phyloP scores from a whole-genome alignment of 2,797 vertebrate species.

The Bovichtus variegatus region DNA sequence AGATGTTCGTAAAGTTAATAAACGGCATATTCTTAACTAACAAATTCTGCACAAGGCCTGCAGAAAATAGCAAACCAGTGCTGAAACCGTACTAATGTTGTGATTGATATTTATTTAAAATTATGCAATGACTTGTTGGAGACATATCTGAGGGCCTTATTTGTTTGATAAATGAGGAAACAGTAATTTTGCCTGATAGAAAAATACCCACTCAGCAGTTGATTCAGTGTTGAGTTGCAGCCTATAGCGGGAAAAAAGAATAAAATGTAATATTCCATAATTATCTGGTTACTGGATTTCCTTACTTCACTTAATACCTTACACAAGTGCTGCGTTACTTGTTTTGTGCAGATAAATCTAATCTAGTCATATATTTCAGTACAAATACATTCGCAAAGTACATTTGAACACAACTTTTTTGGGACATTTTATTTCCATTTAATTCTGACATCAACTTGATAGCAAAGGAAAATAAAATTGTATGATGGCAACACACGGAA shows the following conservation, averaged over 20 bases:
- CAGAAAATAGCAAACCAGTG: neutral
- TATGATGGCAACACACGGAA: neutral
- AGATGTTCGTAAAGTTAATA: neutral
- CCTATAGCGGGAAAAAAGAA: neutral
- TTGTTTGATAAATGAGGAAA: neutral
- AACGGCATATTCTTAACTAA: neutral
- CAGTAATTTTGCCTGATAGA: neutral
- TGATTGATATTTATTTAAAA: neutral
- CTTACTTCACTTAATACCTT: neutral
- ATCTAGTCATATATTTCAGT: neutral
- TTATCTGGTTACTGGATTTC: neutral
- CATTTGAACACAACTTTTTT: neutral
- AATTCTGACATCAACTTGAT: conserved; percentile 14
- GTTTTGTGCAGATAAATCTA: neutral
- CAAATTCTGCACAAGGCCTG: neutral
- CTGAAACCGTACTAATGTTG: neutral
- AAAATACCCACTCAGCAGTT: no score
- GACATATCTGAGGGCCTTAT: neutral
- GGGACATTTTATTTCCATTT: conserved; percentile 57
- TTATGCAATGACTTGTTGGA: neutral
- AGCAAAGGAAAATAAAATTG: conserved; percentile 13
- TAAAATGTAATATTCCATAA: neutral
- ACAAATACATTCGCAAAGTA: neutral
- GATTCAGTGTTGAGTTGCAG: neutral
- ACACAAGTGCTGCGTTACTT: rapidly evolving